Base-by-base conservation (phyloP, 2,797 vertebrate species). In the Avahi laniger region DNA sequence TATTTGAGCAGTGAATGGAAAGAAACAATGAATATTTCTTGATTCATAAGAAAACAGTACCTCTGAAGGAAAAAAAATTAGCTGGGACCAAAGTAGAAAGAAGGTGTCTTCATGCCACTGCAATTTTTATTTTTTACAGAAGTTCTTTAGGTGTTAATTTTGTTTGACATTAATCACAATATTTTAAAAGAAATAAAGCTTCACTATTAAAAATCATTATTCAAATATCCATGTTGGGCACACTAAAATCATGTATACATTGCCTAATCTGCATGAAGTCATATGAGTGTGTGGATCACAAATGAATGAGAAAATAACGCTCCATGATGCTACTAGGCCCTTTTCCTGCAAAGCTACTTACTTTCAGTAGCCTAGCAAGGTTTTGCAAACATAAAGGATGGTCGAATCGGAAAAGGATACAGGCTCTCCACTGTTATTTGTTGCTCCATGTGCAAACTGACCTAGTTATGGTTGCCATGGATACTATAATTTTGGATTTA, bases 391-490 rank as follows among this genome's bases (percentile, higher is more conserved):
- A 81, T 43, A 90, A 79, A 93, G 79, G 35, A 61, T 30, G 22
- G 48, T 30, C 87, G 79, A 57, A 57, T 57, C 22, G 26, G 50
- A 73, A 95, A 93, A 76, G 15, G 75, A 81, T 78, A 81, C 12
- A 91, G 92, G 93, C 72, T 89, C 75, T 97, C 83, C 22, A 65
- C 93, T 87, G 79, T 95, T 97, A 92, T 96, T 89, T 96, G 95
- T 89, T 96, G 93, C 94, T 75, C 67, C 63, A 73, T 96, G 96
- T 67, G 91, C 93, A 96, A 85, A 94, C 91, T 98, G 97, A 97
- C 97, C 97, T 97, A 97, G 96, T 96, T 97, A 95, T 67, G 70
- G 95, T 97, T 97, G 94, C 96, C 81, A 97, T 97, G 96, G 97
- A 96, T 94, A 97, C 93, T 7, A 35, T 97, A 97, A 96, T 97